phyloP scores from a whole-genome alignment of 2,888 invertebrate genomes.

The Tupiocoris notatus region DNA sequence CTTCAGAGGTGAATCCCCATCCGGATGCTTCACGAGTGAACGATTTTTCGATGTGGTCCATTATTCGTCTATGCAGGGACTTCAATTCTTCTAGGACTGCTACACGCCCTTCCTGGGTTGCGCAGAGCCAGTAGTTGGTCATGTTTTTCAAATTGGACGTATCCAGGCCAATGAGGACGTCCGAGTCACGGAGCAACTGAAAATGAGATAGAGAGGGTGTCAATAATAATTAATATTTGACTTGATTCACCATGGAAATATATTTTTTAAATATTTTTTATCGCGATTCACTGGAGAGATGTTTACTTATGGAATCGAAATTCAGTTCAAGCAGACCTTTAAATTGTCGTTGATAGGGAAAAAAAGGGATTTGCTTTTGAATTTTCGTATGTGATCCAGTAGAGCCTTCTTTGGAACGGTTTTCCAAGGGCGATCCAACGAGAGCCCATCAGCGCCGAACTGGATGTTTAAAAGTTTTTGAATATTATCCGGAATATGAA shows the following conservation, averaged over 20 bases:
- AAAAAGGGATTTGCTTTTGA: conserved; percentile 45
- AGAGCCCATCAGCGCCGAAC: conserved; percentile 45
- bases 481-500: conserved; percentile 34
- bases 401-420: conserved; percentile 43
- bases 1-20: conserved; percentile 48
- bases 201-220: too few relatives aligned
- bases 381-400: conserved; percentile 44
- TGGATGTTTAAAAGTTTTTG: conserved; percentile 45
- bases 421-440: conserved; percentile 49
- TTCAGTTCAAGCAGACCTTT: conserved; percentile 12
- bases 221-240: too few relatives aligned
- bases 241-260: too few relatives aligned
- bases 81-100: conserved; percentile 46
- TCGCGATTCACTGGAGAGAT: not conserved
- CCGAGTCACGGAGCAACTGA: conserved; percentile 44
- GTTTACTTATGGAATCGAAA: not conserved
- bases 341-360: conserved; percentile 16
- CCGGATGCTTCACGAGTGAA: conserved; percentile 38
- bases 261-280: too few relatives aligned
- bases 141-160: conserved; percentile 42
- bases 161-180: conserved; percentile 48
- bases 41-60: conserved; percentile 43
- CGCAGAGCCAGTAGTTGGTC: conserved; percentile 48
- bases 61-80: conserved; percentile 28
- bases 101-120: conserved; percentile 46